Base-by-base conservation (phyloP, 2,888 invertebrate genomes). In the Empis livida region DNA sequence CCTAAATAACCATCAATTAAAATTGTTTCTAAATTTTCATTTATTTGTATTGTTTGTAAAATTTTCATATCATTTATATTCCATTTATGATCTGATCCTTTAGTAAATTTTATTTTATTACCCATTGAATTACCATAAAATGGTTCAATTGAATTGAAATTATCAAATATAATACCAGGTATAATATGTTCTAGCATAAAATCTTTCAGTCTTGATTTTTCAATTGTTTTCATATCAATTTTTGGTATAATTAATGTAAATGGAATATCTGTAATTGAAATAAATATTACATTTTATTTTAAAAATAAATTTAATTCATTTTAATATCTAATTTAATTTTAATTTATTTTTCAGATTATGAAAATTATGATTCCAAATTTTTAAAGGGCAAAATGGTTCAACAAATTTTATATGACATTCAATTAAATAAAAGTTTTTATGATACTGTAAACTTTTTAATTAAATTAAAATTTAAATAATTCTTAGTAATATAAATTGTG, bases 101-200 rank as follows among this genome's bases (percentile, higher is more conserved):
- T 48, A 54, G 64, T 64, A 55, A 69, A 67, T 57, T 64, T 61
- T 46, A 69, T 65, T 60, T 65, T 61, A 66, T 73, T 64, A 65
- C 72, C 59, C 63, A 71, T 64, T 51, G 65, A 60, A 61, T 71
- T 61, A 59, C 70, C 57, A 70, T 71, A 57, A 65, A 57, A 52
- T 8, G 4, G 13, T 35, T 48, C 49, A 66, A 75, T 62, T 62
- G 71, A 62, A 70, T 64, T 60, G 52, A 67, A 65, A 51, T 61
- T 62, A 57, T 76, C 73, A 51, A 76, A 68, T 54, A 71, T 69
- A 54, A 71, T 68, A 13, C 77, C 78, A 16, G 78, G 71, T 51
- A 78, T 72, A 56, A 78, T 70, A 61, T 79, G 78, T 57, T 78
- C 77, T 56, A 77, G 61, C 54, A 78, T 68, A 51, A 78, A 68